Base-by-base conservation (phyloP, 2,797 vertebrate genomes). In the Gila robusta region DNA sequence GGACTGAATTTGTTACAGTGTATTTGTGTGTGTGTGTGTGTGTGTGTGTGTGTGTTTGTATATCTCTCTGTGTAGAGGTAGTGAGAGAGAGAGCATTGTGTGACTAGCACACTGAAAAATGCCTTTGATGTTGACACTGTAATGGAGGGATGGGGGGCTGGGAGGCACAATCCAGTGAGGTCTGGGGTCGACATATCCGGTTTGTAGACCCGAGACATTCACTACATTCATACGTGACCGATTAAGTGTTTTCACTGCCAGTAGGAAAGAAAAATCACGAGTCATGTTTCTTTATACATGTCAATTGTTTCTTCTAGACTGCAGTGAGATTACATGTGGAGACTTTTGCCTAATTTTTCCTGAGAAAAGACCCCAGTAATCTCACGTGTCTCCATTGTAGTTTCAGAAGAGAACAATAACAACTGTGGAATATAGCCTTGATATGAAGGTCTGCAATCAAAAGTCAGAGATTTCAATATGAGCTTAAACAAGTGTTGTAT, bases 121-220 rank as follows among this genome's bases (percentile, higher is more conserved):
- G 82, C 79, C 79, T 89, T 89, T 89, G 88, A 87, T 84, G 88
- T 89, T 74, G 70, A 89, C 77, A 84, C 85, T 80, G 84, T 80
- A 86, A 73, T 81, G 81, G 77, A 70, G 73, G 72, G 52, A 76
- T n/a, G 87, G 85, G 81, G 84, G 77, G 81, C 35, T 70, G 82
- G 87, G n/a, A 77, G 71, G 52, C 39, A 47, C 49, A 62, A 73
- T 80, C 54, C 39, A 73, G 39, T 66, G 52, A 86, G 67, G 77
- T 73, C 77, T 74, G 26, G 78, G 77, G 77, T 73, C 69, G 39
- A 81, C 70, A 64, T 72, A 85, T 85, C 83, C 52, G 67, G 37
- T 71, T 79, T 85, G 54, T 59, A 84, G 69, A 84, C 44, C 26
- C 4, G 26, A 37, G 81, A 41, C 9, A 4, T 87, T 80, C 28